Evolutionary conservation across 1,140 invertebrate genomes (phyloP), one percentile per base, ranked within the genome.

Genomic region (Drosophila insularis): DNA sequence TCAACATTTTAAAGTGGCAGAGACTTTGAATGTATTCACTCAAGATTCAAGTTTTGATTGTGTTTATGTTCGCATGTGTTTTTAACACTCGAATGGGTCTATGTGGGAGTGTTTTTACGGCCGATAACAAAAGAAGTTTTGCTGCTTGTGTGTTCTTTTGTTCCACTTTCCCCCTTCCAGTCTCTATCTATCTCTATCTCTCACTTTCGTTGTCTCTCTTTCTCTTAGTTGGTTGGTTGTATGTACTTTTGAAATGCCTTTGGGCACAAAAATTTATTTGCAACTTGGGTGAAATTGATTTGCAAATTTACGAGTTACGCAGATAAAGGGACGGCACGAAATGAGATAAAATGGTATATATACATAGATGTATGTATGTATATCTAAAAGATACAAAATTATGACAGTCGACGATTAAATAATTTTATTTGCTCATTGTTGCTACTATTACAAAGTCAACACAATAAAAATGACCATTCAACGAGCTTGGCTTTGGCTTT

Each of bases 221-320:
- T 46, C 17, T 27, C 19, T 19, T 63, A 23, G 60, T 63, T 63
- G 27, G 27, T 27, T 27, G 6, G 27, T 27, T 27, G 27, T 27
- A 6, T 27, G 40, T 63, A 31, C 17, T 40, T 61, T 14, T 35
- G 27, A 58, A 61, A 39, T 23, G 59, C 59, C 31, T 63, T 53
- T 14, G 58, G 63, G 17, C 13, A 17, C 7, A 14, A n/a, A 58
- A 74, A 76, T 80, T 80, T 72, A 80, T 72, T 58, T 72, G 64
- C 64, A 76, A 80, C 78, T 80, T 80, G 78, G 78, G 64, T 72
- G 23, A 80, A 80, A 80, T 80, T 80, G 78, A 80, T 80, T 80
- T 80, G 63, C 37, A 39, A 69, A 80, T 74, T 79, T 71, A 71
- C 53, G 67, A 63, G 56, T 23, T 43, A 40, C 59, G 39, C 37